A percentile compares a stretch with the other conserved stretches of the same genome.
phyloP scores from a whole-genome alignment of 2,113 vertebrate species.

The Ctenodactylus gundi region DNA sequence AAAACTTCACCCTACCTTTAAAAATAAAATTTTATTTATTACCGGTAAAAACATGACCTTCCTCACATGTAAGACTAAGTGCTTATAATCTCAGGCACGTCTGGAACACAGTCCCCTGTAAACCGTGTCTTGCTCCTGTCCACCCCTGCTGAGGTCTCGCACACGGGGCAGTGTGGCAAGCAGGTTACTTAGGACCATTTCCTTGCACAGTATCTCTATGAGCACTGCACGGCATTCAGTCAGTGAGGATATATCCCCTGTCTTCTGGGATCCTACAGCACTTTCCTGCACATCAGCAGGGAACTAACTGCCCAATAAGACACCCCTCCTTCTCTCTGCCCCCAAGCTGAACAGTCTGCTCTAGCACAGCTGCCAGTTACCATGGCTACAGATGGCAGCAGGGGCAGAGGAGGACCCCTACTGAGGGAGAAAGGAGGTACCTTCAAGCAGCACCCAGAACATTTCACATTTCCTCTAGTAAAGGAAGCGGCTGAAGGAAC shows the following conservation, averaged over 20 bases:
- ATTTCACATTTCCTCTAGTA: background rate
- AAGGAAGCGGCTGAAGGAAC: background rate
- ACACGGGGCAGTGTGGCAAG: background rate
- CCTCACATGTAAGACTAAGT: background rate
- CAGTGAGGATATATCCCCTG: background rate
- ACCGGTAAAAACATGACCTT: background rate
- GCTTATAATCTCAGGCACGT: background rate
- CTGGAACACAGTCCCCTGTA: background rate
- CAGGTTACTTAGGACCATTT: background rate
- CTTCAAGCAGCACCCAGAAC: background rate
- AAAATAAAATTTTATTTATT: background rate
- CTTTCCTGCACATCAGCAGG: background rate
- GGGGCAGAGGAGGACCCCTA: background rate
- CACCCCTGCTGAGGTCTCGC: background rate
- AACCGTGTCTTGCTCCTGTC: background rate
- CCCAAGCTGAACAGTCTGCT: slow-evolving; percentile 43
- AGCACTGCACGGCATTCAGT: background rate
- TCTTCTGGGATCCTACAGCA: background rate
- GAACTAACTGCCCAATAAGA: slow-evolving; percentile 1
- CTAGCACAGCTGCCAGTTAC: background rate
- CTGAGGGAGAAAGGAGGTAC: slow-evolving; percentile 6
- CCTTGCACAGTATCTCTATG: background rate
- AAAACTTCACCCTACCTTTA: background rate
- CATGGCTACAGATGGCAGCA: slow-evolving; percentile 32
- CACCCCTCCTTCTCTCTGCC: background rate